Conservation (phyloP, 1,140 invertebrate species). For the Lepidostoma basale region DNA sequence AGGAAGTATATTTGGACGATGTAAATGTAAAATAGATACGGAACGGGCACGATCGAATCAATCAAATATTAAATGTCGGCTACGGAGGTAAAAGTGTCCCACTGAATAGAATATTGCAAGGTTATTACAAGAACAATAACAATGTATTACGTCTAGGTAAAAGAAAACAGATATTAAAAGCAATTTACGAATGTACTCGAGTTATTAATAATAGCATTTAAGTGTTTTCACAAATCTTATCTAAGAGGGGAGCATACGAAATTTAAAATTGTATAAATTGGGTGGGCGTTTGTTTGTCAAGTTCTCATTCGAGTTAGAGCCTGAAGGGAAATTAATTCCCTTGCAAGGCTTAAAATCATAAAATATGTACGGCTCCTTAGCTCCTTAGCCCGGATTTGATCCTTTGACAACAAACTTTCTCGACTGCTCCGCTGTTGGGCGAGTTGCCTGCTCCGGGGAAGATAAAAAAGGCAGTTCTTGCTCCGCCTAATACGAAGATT, state of each 20-base stretch:
- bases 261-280: neutral
- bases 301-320: neutral
- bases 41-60: no score
- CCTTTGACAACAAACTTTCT: constrained; percentile 14
- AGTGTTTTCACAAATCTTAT: neutral
- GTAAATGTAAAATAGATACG: no score
- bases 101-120: no score
- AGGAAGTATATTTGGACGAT: no score
- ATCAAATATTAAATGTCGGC: no score
- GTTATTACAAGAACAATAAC: no score
- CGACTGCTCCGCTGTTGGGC: neutral
- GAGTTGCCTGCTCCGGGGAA: constrained; percentile 13
- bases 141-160: no score
- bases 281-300: neutral
- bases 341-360: constrained; percentile 9
- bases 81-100: no score
- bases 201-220: neutral
- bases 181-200: no score
- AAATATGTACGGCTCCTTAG: constrained; percentile 10
- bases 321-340: constrained; percentile 1
- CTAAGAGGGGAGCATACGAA: neutral
- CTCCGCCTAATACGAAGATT: constrained; percentile 36
- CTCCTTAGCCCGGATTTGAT: constrained; percentile 2
- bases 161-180: no score
- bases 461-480: constrained; percentile 12